Evolutionary conservation across 2,888 invertebrate species (phyloP), one percentile per base, ranked within the genome.

Genomic region (Drosophila tanythrix): DNA sequence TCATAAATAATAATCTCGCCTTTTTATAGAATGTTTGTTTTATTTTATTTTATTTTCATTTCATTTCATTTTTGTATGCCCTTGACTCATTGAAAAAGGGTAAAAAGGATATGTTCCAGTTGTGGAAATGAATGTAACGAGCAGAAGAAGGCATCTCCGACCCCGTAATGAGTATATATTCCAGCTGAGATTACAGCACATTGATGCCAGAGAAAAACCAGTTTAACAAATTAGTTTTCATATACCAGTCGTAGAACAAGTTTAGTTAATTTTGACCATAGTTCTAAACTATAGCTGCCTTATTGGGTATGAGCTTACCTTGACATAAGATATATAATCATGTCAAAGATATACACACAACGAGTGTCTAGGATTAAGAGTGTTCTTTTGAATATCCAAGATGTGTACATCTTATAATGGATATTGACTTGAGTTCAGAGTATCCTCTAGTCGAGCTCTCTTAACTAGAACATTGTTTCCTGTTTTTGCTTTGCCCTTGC

Each of bases 1-100:
- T 72, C 78, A 83, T 81, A 83, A 78, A 86, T 76, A 86, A 83
- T 86, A 77, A 70, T 73, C 70, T 68, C 57, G 65, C 76, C 67
- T 67, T 79, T 83, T 72, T 43, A 66, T 51, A 46, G 70, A 43
- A 60, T 68, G 13, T 55, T 51, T 52, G 29, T 60, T 68, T 48
- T 64, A 50, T 46, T 52, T 68, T 63, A 27, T 56, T 61, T 53
- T 50, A 57, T 60, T 61, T 78, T 53, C 53, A 57, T 60, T 60
- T 74, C 43, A 33, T 48, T 40, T 35, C 15, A 25, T 55, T 38
- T 27, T 36, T n/a, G 25, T 15, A 25, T 46, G 46, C 46, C 25
- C 46, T 46, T 46, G 46, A 46, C 25, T 46, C 46, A 46, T 46
- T 46, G 25, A 15, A 25, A 8, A 15, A 8, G 25, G 8, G 15